Conservation (phyloP, 2,113 vertebrate genomes). For the Burhinus oedicnemus region DNA sequence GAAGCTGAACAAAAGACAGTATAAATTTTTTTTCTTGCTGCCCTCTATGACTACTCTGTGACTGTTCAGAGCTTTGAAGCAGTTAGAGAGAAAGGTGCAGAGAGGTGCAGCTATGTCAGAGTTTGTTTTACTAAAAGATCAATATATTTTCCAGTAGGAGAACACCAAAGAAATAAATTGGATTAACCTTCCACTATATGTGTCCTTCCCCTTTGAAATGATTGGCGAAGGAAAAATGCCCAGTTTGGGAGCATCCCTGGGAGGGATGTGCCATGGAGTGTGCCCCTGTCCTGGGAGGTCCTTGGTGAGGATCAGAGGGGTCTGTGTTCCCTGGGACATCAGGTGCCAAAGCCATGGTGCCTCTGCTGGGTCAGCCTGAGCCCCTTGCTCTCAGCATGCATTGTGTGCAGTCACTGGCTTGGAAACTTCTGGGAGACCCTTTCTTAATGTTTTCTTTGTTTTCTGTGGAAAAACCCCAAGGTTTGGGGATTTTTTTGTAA, state of each 20-base stretch:
- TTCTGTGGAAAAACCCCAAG: not conserved
- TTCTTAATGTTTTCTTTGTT: not conserved
- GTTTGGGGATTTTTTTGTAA: not conserved
- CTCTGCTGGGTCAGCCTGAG: not conserved
- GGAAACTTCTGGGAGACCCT: not conserved
- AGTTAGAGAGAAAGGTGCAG: not conserved
- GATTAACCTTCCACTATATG: not conserved
- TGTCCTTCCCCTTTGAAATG: not conserved
- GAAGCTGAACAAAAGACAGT: not conserved
- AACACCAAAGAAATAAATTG: not conserved
- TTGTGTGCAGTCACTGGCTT: not conserved
- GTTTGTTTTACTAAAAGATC: not conserved
- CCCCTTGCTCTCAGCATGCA: not conserved
- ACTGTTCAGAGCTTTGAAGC: not conserved
- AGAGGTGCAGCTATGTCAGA: not conserved
- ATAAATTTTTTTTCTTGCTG: not conserved
- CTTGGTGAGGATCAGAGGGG: not conserved
- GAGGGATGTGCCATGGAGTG: not conserved
- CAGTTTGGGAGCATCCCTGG: not conserved
- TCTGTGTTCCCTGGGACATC: not conserved
- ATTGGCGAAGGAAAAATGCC: not conserved
- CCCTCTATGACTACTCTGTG: not conserved
- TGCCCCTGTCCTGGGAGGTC: not conserved
- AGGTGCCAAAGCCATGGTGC: not conserved
- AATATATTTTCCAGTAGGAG: not conserved